Conservation (phyloP, 2,113 vertebrate genomes). For the Epinephelus cyanopodus region DNA sequence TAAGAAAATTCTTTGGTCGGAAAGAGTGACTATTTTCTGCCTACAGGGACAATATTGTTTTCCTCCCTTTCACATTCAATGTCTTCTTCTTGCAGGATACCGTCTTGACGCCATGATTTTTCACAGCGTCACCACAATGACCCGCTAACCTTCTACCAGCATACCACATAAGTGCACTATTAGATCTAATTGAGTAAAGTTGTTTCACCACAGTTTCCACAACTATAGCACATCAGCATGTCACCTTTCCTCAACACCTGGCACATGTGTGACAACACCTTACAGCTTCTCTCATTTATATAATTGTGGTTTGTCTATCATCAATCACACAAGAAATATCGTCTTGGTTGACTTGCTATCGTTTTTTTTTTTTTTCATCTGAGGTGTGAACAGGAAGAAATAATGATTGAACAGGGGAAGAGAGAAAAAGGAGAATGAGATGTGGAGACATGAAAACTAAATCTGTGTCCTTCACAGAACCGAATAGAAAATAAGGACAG, state of each 20-base stretch:
- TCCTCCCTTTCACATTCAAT: neutral
- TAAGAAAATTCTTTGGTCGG: neutral
- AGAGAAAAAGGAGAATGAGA: neutral
- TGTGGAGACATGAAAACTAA: neutral
- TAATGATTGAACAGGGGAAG: constrained; percentile 2
- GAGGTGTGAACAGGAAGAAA: constrained; percentile 48
- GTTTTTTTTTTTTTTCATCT: constrained; percentile 4
- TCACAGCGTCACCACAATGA: constrained; percentile 62
- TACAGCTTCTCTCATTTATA: constrained; percentile 34
- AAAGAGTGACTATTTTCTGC: neutral
- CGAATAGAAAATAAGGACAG: neutral
- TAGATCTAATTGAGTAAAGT: constrained; percentile 63
- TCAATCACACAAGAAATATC: constrained; percentile 35
- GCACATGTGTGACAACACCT: constrained; percentile 65
- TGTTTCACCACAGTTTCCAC: constrained; percentile 72
- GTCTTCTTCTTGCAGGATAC: neutral
- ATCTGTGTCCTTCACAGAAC: neutral
- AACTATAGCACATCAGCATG: constrained; percentile 32
- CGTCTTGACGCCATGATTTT: constrained; percentile 9
- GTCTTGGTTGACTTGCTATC: constrained; percentile 23
- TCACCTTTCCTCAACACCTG: constrained; percentile 63
- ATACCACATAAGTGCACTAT: constrained; percentile 53
- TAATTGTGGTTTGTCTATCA: constrained; percentile 59
- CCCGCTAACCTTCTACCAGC: constrained; percentile 43
- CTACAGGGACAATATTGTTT: neutral